phyloP scores from a whole-genome alignment of 1,140 invertebrate genomes.

The Mizuhopecten yessoensis region DNA sequence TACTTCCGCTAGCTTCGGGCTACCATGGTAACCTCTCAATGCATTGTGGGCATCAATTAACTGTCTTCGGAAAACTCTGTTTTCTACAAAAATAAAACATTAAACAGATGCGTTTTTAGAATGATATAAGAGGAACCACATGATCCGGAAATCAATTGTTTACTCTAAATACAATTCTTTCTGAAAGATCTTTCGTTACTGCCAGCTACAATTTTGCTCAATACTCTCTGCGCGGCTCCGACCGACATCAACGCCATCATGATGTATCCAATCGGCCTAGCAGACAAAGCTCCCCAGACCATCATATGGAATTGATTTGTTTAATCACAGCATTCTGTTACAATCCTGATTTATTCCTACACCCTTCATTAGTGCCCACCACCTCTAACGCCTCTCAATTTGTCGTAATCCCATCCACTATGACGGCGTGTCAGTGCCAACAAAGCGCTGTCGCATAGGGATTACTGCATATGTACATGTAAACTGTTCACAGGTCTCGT shows the following conservation, averaged over 20 bases:
- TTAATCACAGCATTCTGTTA: neutral
- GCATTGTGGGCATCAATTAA: slow-evolving; percentile 66
- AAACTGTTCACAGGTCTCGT: neutral
- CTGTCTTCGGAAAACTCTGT: slow-evolving; percentile 62
- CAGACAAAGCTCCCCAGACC: neutral
- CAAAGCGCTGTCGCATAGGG: too few relatives aligned
- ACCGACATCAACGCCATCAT: too few relatives aligned
- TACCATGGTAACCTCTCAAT: slow-evolving; percentile 61
- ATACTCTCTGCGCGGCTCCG: neutral
- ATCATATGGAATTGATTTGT: slow-evolving; percentile 35
- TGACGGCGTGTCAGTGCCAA: neutral
- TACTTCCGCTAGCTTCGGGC: slow-evolving; percentile 56
- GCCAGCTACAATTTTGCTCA: neutral
- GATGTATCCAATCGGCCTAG: too few relatives aligned
- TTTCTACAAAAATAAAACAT: slow-evolving; percentile 56
- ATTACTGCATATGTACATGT: neutral
- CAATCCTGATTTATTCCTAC: neutral
- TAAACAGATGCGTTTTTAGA: neutral
- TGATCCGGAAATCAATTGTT: slow-evolving; percentile 14
- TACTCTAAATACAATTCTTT: neutral
- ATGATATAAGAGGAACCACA: neutral
- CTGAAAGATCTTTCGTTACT: neutral
- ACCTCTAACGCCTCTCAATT: neutral
- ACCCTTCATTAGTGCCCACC: neutral
- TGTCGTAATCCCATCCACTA: neutral